Conservation (phyloP, 2,888 invertebrate genomes). For the Chouioia cunea region DNA sequence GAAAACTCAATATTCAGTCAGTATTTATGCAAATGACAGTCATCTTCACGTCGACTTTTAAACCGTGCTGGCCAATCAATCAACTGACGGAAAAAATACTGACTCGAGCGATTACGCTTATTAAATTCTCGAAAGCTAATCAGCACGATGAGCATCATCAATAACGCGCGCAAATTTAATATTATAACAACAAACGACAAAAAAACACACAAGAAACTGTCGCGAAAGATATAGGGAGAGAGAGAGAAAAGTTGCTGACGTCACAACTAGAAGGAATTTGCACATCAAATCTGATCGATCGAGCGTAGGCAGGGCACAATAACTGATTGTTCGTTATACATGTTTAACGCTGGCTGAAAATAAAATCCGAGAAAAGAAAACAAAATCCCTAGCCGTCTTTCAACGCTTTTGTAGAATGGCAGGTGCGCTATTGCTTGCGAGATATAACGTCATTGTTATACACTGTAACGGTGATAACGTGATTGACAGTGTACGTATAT, state of each 20-base stretch:
- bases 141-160: slow-evolving; percentile 25
- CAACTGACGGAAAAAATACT: slow-evolving; percentile 1
- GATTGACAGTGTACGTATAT: no score
- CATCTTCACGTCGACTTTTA: no score
- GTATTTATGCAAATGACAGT: no score
- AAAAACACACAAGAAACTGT: not conserved
- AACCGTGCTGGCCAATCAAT: slow-evolving; percentile 5
- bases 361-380: no score
- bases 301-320: slow-evolving; percentile 32
- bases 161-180: slow-evolving; percentile 29
- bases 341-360: not conserved
- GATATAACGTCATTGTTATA: no score
- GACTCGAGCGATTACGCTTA: not conserved
- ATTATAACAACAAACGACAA: not conserved
- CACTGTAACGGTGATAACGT: no score
- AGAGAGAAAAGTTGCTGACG: slow-evolving; percentile 40
- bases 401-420: no score
- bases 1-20: no score
- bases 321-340: slow-evolving; percentile 31
- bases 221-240: no score
- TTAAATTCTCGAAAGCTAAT: slow-evolving; percentile 6
- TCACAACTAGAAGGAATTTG: slow-evolving; percentile 41
- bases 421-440: no score
- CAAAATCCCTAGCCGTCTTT: no score
- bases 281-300: slow-evolving; percentile 15